Conservation (phyloP, 2,113 vertebrate genomes). For the Chloroceryle aenea region DNA sequence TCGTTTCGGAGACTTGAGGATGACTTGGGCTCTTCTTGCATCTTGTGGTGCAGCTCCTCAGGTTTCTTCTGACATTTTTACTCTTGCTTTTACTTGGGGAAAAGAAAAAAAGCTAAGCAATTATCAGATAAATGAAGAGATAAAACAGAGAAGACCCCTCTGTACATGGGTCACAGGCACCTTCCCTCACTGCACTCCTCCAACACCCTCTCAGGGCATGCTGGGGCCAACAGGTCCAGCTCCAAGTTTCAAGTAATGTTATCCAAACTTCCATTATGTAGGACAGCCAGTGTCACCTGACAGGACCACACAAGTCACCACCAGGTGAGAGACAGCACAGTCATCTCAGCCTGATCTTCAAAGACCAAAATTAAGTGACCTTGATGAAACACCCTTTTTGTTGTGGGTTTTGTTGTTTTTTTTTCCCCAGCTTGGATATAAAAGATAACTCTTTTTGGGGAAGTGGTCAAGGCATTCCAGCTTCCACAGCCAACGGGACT, state of each 20-base stretch:
- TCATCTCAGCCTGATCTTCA: neutral
- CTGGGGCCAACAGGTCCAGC: neutral
- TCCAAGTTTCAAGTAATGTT: neutral
- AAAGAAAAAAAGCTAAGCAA: neutral
- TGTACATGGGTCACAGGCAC: neutral
- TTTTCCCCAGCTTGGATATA: neutral
- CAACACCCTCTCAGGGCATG: neutral
- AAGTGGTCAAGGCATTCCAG: neutral
- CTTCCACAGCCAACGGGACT: neutral
- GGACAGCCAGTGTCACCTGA: neutral
- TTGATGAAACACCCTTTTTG: neutral
- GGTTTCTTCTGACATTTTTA: neutral
- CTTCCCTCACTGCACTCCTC: neutral
- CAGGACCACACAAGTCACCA: neutral
- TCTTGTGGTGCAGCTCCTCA: neutral
- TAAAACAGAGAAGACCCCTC: neutral
- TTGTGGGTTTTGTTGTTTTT: neutral
- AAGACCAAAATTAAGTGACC: neutral
- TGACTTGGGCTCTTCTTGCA: neutral
- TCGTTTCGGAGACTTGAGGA: neutral
- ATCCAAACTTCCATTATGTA: neutral
- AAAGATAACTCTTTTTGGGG: neutral
- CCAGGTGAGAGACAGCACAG: rapidly evolving
- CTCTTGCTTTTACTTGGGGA: neutral
- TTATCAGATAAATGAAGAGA: neutral